Base-by-base conservation (phyloP, 2,113 vertebrate species). In the Eubucco bourcierii region DNA sequence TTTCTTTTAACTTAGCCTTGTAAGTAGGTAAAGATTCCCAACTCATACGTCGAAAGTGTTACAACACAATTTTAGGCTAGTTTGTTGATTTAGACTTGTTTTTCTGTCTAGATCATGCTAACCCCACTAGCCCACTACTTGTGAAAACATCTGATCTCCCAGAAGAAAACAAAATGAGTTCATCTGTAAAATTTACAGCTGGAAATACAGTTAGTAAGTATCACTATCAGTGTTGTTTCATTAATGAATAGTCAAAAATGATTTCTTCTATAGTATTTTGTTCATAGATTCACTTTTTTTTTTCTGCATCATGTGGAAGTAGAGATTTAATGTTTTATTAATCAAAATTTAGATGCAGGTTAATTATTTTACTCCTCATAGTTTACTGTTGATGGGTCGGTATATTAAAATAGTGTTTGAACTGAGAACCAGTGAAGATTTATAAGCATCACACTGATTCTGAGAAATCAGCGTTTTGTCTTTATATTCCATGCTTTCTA, bases 71-170 rank as follows among this genome's bases (percentile, higher is more conserved):
- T 93, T 67, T 67, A 72, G 19, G 71, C 25, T 73, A 52, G 10
- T 66, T 67, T 33, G 41, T 75, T 90, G 33, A 76, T 65, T 77
- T 76, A n/a, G 12, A 33, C 58, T n/a, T 65, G 84, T 71, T 94
- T 95, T 95, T 70, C 71, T 37, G 56, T 81, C 44, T 89, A 99
- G 99, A 99, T 96, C 98, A 98, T 92, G 97, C 98, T 90, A 98
- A 99, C 95, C 99, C 99, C 12, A 99, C 99, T 59, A 99, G 99
- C 95, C 99, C 99, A 28, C 97, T 99, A 73, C 98, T 99, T 94
- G 96, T 98, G 77, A 98, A 99, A 94, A 98, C 99, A 34, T 97
- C 99, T 66, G 99, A 99, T 91, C 98, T 98, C 93, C 97, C 98
- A 10, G 99, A 99, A 97, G 99, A 99, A 97, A 98, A 97, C 94